phyloP scores from a whole-genome alignment of 2,113 vertebrate genomes.

The Tragulus kanchil region DNA sequence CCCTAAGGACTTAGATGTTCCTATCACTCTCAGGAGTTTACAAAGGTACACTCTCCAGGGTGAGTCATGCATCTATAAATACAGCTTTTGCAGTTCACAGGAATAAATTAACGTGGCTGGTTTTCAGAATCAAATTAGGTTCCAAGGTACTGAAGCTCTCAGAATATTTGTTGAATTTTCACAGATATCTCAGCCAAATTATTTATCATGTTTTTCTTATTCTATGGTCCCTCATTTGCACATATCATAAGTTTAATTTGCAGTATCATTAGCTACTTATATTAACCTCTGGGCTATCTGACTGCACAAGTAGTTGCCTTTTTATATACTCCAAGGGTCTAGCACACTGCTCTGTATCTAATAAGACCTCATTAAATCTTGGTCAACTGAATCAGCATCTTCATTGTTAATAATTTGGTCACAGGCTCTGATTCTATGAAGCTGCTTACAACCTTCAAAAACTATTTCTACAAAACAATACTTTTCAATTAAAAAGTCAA shows the following conservation, averaged over 20 bases:
- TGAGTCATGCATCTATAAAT: not conserved
- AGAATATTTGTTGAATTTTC: not conserved
- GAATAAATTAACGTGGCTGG: not conserved
- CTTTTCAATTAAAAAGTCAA: conserved; percentile 38
- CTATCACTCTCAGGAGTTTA: not conserved
- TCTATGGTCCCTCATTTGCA: not conserved
- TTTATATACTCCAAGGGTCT: not conserved
- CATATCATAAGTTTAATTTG: not conserved
- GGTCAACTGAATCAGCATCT: conserved; percentile 28
- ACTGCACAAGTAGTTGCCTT: not conserved
- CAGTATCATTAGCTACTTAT: not conserved
- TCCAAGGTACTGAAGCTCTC: not conserved
- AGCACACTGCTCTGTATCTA: not conserved
- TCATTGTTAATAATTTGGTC: conserved; percentile 43
- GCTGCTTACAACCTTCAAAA: not conserved
- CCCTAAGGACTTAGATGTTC: not conserved
- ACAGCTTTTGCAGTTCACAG: not conserved
- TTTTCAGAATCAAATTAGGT: conserved; percentile 14
- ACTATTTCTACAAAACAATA: conserved; percentile 33
- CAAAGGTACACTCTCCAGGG: not conserved
- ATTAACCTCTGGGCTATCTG: not conserved
- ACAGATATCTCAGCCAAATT: not conserved
- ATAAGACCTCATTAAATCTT: not conserved
- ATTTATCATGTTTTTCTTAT: not conserved
- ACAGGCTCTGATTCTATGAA: conserved; percentile 5